These are phyloP conservation scores for Stichopus chloronotus DNA, from an alignment of 35 echinoderm and acorn worm genomes.

Conservation along the genomic window DNA sequence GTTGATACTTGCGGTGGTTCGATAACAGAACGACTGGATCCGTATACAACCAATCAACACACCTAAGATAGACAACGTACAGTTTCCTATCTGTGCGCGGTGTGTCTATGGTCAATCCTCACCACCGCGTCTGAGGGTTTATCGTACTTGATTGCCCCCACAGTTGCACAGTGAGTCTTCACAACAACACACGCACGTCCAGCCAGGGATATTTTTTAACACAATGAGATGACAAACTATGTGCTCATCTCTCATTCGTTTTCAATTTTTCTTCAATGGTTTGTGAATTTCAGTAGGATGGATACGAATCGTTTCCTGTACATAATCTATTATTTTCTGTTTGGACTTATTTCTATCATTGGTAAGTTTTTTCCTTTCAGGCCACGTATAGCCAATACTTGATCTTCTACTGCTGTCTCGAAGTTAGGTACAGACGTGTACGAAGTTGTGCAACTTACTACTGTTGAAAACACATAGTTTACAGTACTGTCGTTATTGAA, in stretches of 20 bases:
- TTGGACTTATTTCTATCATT: constrained; percentile 12
- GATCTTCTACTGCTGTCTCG: background rate
- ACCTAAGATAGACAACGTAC: too few relatives aligned
- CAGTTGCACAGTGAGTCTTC: constrained; percentile 19
- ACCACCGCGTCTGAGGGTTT: background rate
- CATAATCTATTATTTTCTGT: constrained; percentile 30
- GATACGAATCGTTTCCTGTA: constrained; percentile 2
- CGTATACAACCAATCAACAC: too few relatives aligned
- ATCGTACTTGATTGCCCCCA: constrained; percentile 17
- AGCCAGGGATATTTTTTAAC: background rate
- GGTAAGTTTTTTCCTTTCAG: constrained; percentile 10
- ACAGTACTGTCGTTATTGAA: background rate
- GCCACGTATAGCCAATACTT: background rate
- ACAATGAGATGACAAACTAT: background rate
- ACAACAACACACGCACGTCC: background rate
- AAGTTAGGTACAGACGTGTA: background rate
- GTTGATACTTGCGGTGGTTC: too few relatives aligned
- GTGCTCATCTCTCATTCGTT: too few relatives aligned
- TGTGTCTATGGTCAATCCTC: background rate
- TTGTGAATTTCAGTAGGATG: background rate
- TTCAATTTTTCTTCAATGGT: background rate
- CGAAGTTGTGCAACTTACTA: background rate
- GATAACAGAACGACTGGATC: too few relatives aligned
- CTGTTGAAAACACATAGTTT: background rate
- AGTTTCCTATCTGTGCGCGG: background rate